Evolutionary conservation across 2,888 invertebrate genomes (phyloP).

Genomic region (Alviniconcha strummeri): DNA sequence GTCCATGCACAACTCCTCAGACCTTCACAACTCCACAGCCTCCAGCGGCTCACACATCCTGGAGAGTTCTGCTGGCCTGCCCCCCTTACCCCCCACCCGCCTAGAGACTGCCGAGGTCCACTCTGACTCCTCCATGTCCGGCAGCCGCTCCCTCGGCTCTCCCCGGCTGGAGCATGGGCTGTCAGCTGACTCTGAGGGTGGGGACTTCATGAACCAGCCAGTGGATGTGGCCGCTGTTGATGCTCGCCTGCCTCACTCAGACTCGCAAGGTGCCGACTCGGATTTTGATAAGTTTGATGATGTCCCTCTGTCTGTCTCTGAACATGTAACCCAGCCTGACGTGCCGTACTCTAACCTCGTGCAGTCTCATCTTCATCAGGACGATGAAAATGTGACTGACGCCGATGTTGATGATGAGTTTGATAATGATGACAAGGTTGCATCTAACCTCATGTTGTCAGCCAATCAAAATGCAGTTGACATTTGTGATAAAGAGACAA

Average conservation of each 20-base stretch:
- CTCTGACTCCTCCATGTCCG: conserved; percentile 68
- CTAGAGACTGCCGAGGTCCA: conserved; percentile 64
- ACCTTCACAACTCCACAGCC: conserved; percentile 66
- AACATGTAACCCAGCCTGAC: conserved; percentile 22
- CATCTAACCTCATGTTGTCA: conserved; percentile 53
- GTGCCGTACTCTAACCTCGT: conserved; percentile 23
- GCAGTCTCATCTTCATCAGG: conserved; percentile 29
- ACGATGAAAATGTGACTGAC: conserved; percentile 45
- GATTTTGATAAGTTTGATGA: conserved; percentile 37
- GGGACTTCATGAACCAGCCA: conserved; percentile 30
- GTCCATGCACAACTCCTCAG: conserved; percentile 68
- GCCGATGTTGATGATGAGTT: conserved; percentile 31
- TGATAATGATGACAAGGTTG: conserved; percentile 15
- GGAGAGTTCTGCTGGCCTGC: conserved; percentile 48
- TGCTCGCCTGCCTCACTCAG: conserved; percentile 31
- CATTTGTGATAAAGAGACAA: conserved; percentile 39
- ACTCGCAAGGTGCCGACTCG: conserved; percentile 34
- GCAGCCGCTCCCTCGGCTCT: conserved; percentile 65
- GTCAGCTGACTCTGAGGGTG: conserved; percentile 31
- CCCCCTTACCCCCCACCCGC: conserved; percentile 46
- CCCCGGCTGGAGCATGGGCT: conserved; percentile 61
- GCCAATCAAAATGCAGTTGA: conserved; percentile 73
- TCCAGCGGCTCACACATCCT: conserved; percentile 71
- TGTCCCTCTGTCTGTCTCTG: conserved; percentile 30
- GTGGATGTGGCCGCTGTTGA: conserved; percentile 32